Base-by-base conservation (phyloP, 2,113 vertebrate species). In the Galeopterus variegatus region DNA sequence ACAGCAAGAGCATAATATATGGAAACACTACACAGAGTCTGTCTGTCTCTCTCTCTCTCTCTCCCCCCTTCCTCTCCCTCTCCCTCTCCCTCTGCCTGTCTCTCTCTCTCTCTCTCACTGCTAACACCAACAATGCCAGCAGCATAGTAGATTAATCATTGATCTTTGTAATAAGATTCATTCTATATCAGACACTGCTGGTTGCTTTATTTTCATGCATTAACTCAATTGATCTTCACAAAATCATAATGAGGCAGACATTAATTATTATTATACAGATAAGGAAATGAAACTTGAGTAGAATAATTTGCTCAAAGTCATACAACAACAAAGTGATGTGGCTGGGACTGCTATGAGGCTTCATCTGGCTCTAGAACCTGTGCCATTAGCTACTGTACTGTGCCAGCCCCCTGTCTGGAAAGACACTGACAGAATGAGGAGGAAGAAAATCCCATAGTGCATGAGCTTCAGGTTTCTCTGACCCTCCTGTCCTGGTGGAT, bases 211-310 rank as follows among this genome's bases (percentile, higher is more conserved):
- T 81, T 94, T 31, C 24, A 23, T 81, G 45, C 31, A 73, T 83
- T 69, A 56, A 79, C 56, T 94, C 94, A 83, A 28, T 11, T 87
- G 67, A 62, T 96, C 76, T 73, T 96, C 85, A 94, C 56, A 93
- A 75, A 83, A 87, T 83, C 83, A 41, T 83, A 65, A 65, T 56
- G 28, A 95, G 36, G 75, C 31, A 79, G 56, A 24, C 41, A 69
- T 92, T 76, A 94, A 94, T 83, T 94, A 93, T 90, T 65, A 88
- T 80, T 93, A 95, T 94, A 92, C n/a, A 96, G 67, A 92, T 76
- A 7, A 94, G n/a, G 82, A 89, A 97, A 94, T 92, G 54, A 82
- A 94, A 91, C 56, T 56, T 62, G 24, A 82, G 36, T 65, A 64
- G 73, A 75, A 70, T 62, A 79, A 94, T 60, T 90, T 90, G 19